phyloP scores from a whole-genome alignment of 2,113 vertebrate genomes.

The Carassius auratus region DNA sequence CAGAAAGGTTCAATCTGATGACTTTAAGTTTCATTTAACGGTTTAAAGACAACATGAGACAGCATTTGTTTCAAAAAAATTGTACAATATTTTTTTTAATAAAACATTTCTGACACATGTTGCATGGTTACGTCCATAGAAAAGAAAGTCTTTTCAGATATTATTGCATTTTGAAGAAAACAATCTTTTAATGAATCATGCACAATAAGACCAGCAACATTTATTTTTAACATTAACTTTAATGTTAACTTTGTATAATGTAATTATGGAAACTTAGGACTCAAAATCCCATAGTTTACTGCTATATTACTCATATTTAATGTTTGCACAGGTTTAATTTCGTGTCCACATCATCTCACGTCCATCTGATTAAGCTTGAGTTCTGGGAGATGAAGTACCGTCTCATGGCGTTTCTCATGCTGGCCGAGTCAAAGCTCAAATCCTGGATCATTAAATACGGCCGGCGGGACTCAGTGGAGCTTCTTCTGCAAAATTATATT shows the following conservation, averaged over 20 bases:
- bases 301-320: slow-evolving; percentile 41
- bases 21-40: not conserved
- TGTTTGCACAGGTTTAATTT: slow-evolving; percentile 86
- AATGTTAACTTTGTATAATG: not conserved
- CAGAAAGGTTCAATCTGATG: slow-evolving; percentile 82
- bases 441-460: slow-evolving; percentile 99
- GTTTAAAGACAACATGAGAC: not conserved
- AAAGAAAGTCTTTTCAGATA: not conserved
- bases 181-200: not conserved
- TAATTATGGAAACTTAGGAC: not conserved
- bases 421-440: slow-evolving; percentile 97
- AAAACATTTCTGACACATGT: not conserved
- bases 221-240: too few species aligned
- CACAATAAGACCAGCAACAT: not conserved
- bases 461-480: slow-evolving; percentile 90
- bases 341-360: slow-evolving; percentile 88
- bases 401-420: slow-evolving; percentile 89
- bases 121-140: not conserved
- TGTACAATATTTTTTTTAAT: not conserved
- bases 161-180: not conserved
- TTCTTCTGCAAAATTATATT: slow-evolving; percentile 90
- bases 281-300: not conserved
- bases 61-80: not conserved
- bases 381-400: slow-evolving; percentile 98
- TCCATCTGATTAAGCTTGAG: slow-evolving; percentile 95